Evolutionary conservation across 2,797 vertebrate genomes (phyloP), one percentile per base, ranked within the genome.

Genomic region (Craterocephalus amniculus): DNA sequence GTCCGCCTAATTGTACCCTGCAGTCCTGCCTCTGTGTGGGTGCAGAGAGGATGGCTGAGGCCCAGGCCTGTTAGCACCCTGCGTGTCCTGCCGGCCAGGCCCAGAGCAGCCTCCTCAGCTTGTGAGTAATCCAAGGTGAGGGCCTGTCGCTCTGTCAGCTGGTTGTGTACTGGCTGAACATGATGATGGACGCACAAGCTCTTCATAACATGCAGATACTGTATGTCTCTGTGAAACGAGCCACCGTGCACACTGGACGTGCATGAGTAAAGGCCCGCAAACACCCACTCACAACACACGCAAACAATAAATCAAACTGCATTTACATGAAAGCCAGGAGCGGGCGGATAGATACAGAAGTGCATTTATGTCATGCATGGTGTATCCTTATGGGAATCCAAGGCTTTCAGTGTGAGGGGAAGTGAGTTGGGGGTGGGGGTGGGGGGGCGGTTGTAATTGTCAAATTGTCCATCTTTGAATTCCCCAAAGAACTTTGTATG

Each of bases 1-100:
- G 88, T 90, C 91, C 80, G 83, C 92, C 90, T 95, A 95, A 95
- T 95, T 95, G 93, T 93, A 89, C 87, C 93, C 93, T 87, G 85
- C 89, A 93, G 93, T 94, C 88, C 86, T 90, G 87, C 74, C 68
- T 79, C 71, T 89, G 88, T 91, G 89, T 80, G 87, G 87, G 89
- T 85, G 84, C 84, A 83, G 58, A 76, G 76, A 82, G 80, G 78
- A 87, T 60, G 87, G 87, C 77, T 85, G 78, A 72, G 87, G 86
- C 86, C 80, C 55, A 3, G 72, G 87, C 85, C 88, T 86, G 87
- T 90, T 89, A 89, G 87, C 52, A 56, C 81, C 83, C 72, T 80
- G 76, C 79, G 78, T 73, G 78, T 78, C 92, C 89, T 88, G 82
- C 88, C 86, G 84, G 87, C 81, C 84, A 89, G 85, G 83, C 92